A percentile compares a stretch with the other conserved stretches of the same genome.
These are phyloP conservation scores for Drosophila lacteicornis DNA, from an alignment of 1,140 invertebrate species.

Conservation along the genomic window DNA sequence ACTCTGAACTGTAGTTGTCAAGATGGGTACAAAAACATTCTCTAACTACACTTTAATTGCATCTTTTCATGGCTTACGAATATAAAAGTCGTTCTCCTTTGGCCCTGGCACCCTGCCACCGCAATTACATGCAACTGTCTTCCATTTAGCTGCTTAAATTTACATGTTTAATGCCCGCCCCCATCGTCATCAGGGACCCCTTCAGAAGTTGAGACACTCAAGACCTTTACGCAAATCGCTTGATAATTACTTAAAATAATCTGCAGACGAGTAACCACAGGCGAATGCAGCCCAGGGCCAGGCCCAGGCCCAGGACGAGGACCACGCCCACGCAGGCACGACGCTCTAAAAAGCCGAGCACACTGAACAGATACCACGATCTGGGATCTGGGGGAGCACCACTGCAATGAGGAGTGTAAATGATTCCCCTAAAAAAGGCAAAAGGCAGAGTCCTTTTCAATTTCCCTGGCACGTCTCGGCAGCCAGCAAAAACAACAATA, in stretches of 20 bases:
- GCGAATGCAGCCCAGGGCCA: constrained; percentile 34
- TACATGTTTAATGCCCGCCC: constrained; percentile 71
- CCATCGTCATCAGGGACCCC: constrained; percentile 33
- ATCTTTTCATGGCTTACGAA: constrained; percentile 27
- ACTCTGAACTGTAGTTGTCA: not conserved
- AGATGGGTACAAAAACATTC: constrained; percentile 5
- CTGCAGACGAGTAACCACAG: constrained; percentile 68
- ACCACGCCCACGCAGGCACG: constrained; percentile 52
- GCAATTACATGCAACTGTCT: constrained; percentile 49
- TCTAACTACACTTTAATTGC: constrained; percentile 38
- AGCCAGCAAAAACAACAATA: constrained; percentile 57
- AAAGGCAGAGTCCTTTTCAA: constrained; percentile 65
- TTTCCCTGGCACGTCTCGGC: constrained; percentile 68
- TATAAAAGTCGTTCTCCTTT: constrained; percentile 30
- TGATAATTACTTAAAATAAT: constrained; percentile 83
- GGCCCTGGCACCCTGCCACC: constrained; percentile 28
- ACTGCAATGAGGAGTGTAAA: constrained; percentile 43
- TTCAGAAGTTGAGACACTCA: constrained; percentile 65
- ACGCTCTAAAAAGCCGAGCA: constrained; percentile 35
- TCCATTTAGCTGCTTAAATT: constrained; percentile 59
- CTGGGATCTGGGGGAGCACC: constrained; percentile 29
- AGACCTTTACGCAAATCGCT: constrained; percentile 76
- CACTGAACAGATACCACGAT: constrained; percentile 33
- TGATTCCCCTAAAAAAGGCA: constrained; percentile 53
- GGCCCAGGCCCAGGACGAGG: constrained; percentile 18